phyloP scores from a whole-genome alignment of 2,888 invertebrate species.

The Caenorhabditis parvicauda region DNA sequence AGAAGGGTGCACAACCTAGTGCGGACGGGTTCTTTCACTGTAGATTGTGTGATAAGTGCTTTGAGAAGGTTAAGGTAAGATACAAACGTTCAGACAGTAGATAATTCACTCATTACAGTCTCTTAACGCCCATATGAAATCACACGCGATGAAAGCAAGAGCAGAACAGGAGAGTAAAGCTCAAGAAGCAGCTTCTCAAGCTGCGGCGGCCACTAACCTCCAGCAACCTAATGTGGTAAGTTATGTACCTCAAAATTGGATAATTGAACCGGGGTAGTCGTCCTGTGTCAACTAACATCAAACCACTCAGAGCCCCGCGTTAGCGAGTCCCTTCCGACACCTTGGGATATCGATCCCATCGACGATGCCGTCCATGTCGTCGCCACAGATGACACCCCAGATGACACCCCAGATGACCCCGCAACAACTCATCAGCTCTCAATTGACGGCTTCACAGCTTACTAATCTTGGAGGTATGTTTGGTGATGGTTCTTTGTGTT shows the following conservation, averaged over 20 bases:
- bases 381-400: slow-evolving; percentile 28
- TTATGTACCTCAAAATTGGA: no score
- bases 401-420: background rate
- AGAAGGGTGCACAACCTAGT: slow-evolving; percentile 61
- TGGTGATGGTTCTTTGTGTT: no score
- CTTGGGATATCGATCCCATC: slow-evolving; percentile 23
- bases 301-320: no score
- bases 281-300: no score
- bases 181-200: slow-evolving; percentile 33
- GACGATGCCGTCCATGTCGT: slow-evolving; percentile 17
- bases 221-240: slow-evolving; percentile 17
- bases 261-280: no score
- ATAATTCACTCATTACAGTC: slow-evolving; percentile 71
- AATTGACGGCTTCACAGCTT: no score
- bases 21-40: slow-evolving; percentile 63
- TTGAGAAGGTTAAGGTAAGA: slow-evolving; percentile 57
- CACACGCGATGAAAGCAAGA: slow-evolving; percentile 72
- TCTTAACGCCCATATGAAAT: slow-evolving; percentile 99
- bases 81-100: background rate
- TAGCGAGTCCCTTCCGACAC: slow-evolving; percentile 16
- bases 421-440: background rate
- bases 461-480: no score
- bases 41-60: slow-evolving; percentile 58
- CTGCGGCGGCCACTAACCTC: slow-evolving; percentile 14
- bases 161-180: slow-evolving; percentile 59